A percentile compares a stretch with the other conserved stretches of the same genome.
These are phyloP conservation scores for Gambusia holbrooki DNA, from an alignment of 2,113 vertebrate species.

Conservation along the genomic window DNA sequence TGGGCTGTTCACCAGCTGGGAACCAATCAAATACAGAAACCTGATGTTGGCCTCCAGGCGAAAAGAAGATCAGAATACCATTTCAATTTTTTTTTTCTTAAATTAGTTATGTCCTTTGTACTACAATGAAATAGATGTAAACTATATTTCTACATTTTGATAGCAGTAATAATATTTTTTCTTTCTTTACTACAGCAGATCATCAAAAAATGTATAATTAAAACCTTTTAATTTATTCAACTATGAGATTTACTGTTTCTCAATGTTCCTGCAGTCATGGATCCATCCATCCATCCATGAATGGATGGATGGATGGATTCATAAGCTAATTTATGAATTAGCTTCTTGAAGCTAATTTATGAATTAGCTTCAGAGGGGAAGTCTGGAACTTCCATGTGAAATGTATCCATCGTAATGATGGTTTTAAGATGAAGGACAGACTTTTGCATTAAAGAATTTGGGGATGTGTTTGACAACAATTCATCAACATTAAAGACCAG, in stretches of 20 bases:
- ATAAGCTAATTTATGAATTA: not conserved
- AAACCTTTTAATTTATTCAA: not conserved
- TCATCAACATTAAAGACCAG: not conserved
- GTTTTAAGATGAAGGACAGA: no score
- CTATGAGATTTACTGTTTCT: no score
- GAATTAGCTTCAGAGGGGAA: not conserved
- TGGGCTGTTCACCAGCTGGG: slow-evolving; percentile 10
- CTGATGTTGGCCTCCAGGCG: slow-evolving; percentile 1
- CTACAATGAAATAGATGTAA: not conserved
- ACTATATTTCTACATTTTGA: not conserved
- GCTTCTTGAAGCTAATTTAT: not conserved
- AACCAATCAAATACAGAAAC: slow-evolving; percentile 15
- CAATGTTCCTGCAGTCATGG: no score
- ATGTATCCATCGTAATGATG: not conserved
- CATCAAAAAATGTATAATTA: not conserved
- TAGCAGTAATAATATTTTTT: not conserved
- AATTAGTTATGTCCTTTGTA: slow-evolving; percentile 1
- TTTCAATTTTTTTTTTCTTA: not conserved
- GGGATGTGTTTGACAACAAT: not conserved
- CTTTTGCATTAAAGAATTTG: not conserved
- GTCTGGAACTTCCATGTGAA: not conserved
- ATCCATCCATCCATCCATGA: no score
- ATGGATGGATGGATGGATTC: no score
- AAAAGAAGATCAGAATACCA: not conserved
- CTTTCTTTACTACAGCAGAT: not conserved